Evolutionary conservation across 2,888 invertebrate species (phyloP), one percentile per base, ranked within the genome.

Genomic region (Eurytoma adleriae): DNA sequence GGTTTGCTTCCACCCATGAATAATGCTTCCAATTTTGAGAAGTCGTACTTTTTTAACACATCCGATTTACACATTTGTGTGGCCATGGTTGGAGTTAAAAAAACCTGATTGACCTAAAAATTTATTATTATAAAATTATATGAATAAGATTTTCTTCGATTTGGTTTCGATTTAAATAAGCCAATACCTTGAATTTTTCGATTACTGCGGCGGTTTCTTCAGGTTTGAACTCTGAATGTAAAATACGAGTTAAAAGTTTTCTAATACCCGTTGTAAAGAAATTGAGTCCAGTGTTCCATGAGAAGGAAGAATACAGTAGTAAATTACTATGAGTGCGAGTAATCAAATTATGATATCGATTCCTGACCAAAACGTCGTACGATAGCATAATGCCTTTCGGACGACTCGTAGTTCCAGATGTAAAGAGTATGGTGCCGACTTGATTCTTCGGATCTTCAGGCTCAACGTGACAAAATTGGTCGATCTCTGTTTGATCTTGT

Each of bases 351-450:
- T 30, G 2, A 30, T 30, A 30, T 30, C 30, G 30, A 30, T 30
- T 30, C 4, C 4, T 30, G 2, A 3, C 4, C 30, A 30, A 30
- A 30, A 30, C 2, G 4, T 72, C 24, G 67, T 67, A 78, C 57
- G 10, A 87, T 3, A 30, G 81, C 70, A 74, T 62, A 0, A 86
- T 85, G 3, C 86, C 88, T 52, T 89, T 90, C 0, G 88, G 88
- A 3, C 84, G 48, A 0, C 87, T 89, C 0, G 88, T 89, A 0
- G 87, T 89, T 0, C 89, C 90, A 0, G 89, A 90, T 1, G 89
- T 88, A 54, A 86, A 89, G 56, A 40, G 68, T 2, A 89, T 56
- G 0, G 88, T 83, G 1, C 83, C n/a, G 0, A 84, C 84, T 0
- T 87, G 85, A 12, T 85, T 71, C 1, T 78, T 74, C 0, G 72